These are phyloP conservation scores for Montipora capricornis DNA, from an alignment of 64 coral and sea anemone species.

Conservation along the genomic window DNA sequence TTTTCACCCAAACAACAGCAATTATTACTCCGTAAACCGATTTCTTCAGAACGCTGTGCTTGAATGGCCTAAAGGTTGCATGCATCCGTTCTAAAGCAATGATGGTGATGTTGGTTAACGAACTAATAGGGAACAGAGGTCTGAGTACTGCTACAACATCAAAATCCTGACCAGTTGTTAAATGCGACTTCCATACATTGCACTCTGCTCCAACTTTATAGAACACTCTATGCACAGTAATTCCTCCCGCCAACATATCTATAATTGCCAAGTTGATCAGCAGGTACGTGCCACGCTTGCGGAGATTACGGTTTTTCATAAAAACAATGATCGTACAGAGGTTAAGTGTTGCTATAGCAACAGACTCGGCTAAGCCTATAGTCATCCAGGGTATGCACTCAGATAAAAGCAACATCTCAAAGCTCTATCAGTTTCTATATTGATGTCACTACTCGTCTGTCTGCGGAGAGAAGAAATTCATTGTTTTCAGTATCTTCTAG, in stretches of 20 bases:
- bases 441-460: too few species aligned
- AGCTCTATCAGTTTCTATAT: not conserved
- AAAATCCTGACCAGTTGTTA: not conserved
- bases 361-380: not conserved
- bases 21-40: not conserved
- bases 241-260: not conserved
- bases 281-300: slow-evolving; percentile 3
- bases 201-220: not conserved
- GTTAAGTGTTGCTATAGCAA: slow-evolving; percentile 20
- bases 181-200: not conserved
- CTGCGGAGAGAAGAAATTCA: too few species aligned
- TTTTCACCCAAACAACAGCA: not conserved
- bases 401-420: not conserved
- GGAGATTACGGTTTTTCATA: not conserved
- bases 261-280: not conserved
- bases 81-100: slow-evolving; percentile 12
- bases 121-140: not conserved
- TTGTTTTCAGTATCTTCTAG: too few species aligned
- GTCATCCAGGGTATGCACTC: not conserved
- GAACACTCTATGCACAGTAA: not conserved
- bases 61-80: not conserved
- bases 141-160: not conserved
- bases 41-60: not conserved
- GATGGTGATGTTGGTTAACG: not conserved
- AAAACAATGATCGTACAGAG: not conserved